These are phyloP conservation scores for Trachurus trachurus DNA, from an alignment of 2,797 vertebrate genomes.

Conservation along the genomic window DNA sequence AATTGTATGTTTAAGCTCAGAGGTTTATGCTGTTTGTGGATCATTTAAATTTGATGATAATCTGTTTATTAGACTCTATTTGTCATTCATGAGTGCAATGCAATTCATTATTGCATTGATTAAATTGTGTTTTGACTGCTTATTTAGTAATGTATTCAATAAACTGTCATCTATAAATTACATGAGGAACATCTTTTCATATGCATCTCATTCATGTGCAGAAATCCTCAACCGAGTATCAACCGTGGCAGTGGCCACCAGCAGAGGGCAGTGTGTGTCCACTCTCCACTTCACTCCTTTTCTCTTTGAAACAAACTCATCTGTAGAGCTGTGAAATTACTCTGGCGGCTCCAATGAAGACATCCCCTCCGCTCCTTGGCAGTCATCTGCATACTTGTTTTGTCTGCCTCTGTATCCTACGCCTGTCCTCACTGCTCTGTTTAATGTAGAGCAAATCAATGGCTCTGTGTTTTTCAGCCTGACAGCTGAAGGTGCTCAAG, in stretches of 20 bases:
- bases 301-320: constrained; percentile 38
- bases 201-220: background rate
- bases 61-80: background rate
- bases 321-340: constrained; percentile 69
- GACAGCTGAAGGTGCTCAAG: constrained; percentile 46
- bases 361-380: constrained; percentile 60
- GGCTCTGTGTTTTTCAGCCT: constrained; percentile 28
- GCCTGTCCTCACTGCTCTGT: constrained; percentile 42
- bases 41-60: background rate
- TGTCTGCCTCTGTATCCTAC: constrained; percentile 57
- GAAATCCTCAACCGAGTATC: background rate
- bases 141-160: background rate
- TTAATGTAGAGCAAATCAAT: constrained; percentile 51
- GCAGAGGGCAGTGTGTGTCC: constrained; percentile 79
- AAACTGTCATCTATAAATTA: background rate
- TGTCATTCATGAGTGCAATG: background rate
- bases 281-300: background rate
- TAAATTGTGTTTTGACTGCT: background rate
- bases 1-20: constrained; percentile 1
- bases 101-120: background rate
- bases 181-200: background rate
- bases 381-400: constrained; percentile 65
- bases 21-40: background rate
- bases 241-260: constrained; percentile 35
- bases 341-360: constrained; percentile 74